Conservation (phyloP, 2,888 invertebrate species). For the Anagyrus pseudococci region DNA sequence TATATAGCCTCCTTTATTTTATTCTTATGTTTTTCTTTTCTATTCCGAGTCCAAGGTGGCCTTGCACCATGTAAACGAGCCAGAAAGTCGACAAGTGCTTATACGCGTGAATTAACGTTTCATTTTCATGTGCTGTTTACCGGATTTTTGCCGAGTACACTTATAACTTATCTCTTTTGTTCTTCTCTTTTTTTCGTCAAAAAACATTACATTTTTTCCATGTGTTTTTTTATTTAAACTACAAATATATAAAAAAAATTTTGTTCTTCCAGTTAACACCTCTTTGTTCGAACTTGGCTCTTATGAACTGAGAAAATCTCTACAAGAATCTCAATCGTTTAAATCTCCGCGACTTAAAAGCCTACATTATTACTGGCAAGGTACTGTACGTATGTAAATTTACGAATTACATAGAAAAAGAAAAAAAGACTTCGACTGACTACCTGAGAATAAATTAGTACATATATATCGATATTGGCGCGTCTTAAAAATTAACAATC, state of each 20-base stretch:
- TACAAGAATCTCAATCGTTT: constrained; percentile 13
- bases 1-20: constrained; percentile 29
- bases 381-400: constrained; percentile 43
- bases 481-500: too few species aligned
- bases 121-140: neutral
- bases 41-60: constrained; percentile 10
- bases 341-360: constrained; percentile 9
- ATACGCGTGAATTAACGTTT: neutral
- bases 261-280: neutral
- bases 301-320: constrained; percentile 3
- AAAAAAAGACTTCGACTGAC: constrained; percentile 31
- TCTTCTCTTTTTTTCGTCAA: constrained; percentile 4
- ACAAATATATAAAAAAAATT: constrained; percentile 12
- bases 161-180: neutral
- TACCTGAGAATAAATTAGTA: too few species aligned
- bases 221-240: constrained; percentile 11
- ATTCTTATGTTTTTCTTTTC: too few species aligned
- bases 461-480: too few species aligned
- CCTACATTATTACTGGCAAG: constrained; percentile 49
- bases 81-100: too few species aligned
- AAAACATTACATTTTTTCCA: constrained; percentile 13
- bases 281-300: constrained; percentile 31
- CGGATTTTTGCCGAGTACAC: constrained; percentile 1
- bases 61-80: constrained; percentile 17
- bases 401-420: constrained; percentile 39